phyloP scores from a whole-genome alignment of 92 coral and sea anemone species.

The Porites rus region DNA sequence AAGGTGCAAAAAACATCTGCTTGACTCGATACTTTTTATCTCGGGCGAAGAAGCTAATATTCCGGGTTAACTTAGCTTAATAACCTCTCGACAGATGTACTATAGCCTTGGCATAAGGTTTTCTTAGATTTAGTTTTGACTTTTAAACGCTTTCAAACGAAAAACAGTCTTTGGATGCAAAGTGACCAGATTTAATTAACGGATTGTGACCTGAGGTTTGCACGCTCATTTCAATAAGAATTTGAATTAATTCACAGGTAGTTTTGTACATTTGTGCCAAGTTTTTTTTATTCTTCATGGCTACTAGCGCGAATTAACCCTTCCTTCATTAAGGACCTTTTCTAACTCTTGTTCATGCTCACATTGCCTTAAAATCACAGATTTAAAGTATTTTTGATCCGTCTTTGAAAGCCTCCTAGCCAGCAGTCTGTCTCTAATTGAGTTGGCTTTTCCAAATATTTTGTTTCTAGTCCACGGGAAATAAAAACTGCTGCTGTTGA shows the following conservation, averaged over 20 bases:
- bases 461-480: constrained; percentile 24
- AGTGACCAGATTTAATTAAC: constrained; percentile 31
- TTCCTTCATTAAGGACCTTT: constrained; percentile 6
- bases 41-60: neutral
- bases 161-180: constrained; percentile 7
- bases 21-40: constrained; percentile 37
- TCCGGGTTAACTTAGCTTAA: neutral
- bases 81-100: constrained; percentile 31
- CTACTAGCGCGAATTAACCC: neutral
- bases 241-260: constrained; percentile 31
- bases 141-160: constrained; percentile 10
- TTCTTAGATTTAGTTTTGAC: constrained; percentile 1
- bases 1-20: constrained; percentile 73
- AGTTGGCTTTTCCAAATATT: constrained; percentile 41
- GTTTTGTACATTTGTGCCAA: neutral
- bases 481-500: constrained; percentile 27
- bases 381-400: constrained; percentile 14
- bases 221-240: constrained; percentile 35
- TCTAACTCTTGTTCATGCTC: constrained; percentile 10
- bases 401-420: constrained; percentile 22
- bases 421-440: neutral
- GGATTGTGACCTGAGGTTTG: constrained; percentile 23
- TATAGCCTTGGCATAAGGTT: neutral
- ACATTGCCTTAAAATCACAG: constrained; percentile 30
- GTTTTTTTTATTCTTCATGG: neutral